Conservation (phyloP, 1,140 invertebrate genomes). For the Leptestheria dahalacensis region DNA sequence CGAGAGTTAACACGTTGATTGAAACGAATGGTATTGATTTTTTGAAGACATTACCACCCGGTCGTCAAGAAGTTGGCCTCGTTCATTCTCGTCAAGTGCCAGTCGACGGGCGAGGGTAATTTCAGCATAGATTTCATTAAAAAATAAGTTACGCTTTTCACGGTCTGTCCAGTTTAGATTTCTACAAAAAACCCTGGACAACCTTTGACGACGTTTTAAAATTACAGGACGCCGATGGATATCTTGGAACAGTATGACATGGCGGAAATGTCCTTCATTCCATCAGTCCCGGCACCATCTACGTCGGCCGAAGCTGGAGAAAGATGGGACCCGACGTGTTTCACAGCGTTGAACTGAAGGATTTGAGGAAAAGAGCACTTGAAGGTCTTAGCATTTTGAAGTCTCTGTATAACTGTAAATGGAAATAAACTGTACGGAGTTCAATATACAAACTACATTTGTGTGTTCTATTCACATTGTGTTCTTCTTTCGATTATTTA, state of each 20-base stretch:
- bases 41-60: conserved; percentile 56
- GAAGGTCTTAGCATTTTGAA: too few relatives aligned
- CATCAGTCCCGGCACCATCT: conserved; percentile 3
- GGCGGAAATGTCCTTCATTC: conserved; percentile 10
- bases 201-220: background rate
- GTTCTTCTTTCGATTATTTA: too few relatives aligned
- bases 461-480: too few relatives aligned
- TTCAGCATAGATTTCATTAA: conserved; percentile 5
- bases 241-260: conserved; percentile 5
- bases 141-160: conserved; percentile 1
- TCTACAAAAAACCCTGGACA: background rate
- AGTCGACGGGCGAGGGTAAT: conserved; percentile 35
- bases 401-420: background rate
- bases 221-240: background rate
- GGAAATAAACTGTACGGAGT: too few relatives aligned
- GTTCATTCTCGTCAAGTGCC: conserved; percentile 39
- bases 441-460: too few relatives aligned
- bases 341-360: conserved; percentile 1
- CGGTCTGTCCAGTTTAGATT: background rate
- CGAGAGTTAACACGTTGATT: too few relatives aligned
- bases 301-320: background rate
- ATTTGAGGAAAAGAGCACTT: background rate
- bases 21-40: conserved; percentile 51
- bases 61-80: conserved; percentile 41
- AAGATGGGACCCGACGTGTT: background rate